A percentile compares a stretch with the other conserved stretches of the same genome.
phyloP scores from a whole-genome alignment of 2,888 invertebrate species.

The Drosophila suboccidentalis region DNA sequence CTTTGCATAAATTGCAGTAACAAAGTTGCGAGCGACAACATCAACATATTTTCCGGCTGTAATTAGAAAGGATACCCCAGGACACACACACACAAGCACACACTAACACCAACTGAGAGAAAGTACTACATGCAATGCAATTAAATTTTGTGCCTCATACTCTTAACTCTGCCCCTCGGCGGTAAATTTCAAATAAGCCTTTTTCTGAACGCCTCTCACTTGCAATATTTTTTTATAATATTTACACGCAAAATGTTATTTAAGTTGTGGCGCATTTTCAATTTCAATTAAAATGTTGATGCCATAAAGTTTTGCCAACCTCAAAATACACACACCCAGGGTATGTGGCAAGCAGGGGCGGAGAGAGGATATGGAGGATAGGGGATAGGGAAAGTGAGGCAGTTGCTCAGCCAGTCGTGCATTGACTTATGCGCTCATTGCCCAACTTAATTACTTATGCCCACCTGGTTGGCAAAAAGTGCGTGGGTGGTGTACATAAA shows the following conservation, averaged over 20 bases:
- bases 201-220: slow-evolving; percentile 38
- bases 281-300: slow-evolving; percentile 74
- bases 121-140: slow-evolving; percentile 52
- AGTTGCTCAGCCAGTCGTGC: slow-evolving; percentile 49
- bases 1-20: slow-evolving; percentile 73
- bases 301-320: slow-evolving; percentile 51
- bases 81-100: slow-evolving; percentile 4
- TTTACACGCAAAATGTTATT: slow-evolving; percentile 71
- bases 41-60: slow-evolving; percentile 75
- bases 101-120: slow-evolving; percentile 3
- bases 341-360: background rate
- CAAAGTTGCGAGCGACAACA: slow-evolving; percentile 70
- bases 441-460: slow-evolving; percentile 72
- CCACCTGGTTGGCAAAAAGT: slow-evolving; percentile 60
- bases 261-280: slow-evolving; percentile 75
- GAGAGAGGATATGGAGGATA: too few species aligned
- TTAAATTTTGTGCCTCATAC: slow-evolving; percentile 51
- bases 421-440: slow-evolving; percentile 64
- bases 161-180: slow-evolving; percentile 24
- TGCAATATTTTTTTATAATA: slow-evolving; percentile 48
- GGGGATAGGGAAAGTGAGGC: slow-evolving; percentile 5
- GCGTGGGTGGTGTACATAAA: slow-evolving; percentile 40
- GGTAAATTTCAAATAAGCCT: slow-evolving; percentile 60
- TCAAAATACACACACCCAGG: slow-evolving; percentile 19
- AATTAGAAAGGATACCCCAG: slow-evolving; percentile 64